These are phyloP conservation scores for Thomomys bottae DNA, from an alignment of 2,113 vertebrate genomes.

Conservation along the genomic window DNA sequence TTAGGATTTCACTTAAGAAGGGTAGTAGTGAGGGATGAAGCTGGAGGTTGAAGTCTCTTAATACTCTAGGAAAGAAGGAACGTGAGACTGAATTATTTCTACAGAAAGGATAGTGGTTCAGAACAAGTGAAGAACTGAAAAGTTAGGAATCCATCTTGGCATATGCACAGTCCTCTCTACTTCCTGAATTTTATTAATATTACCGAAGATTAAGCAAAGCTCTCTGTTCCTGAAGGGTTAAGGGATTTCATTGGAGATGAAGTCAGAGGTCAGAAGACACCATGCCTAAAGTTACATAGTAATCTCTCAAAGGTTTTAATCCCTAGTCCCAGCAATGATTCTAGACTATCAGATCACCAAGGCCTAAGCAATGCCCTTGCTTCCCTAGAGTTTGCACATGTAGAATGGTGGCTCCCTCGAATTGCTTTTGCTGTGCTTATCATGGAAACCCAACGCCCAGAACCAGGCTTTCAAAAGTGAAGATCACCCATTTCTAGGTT, in stretches of 20 bases:
- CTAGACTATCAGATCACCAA: neutral
- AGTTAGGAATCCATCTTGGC: neutral
- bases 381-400: neutral
- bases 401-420: neutral
- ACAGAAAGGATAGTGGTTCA: neutral
- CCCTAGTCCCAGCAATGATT: neutral
- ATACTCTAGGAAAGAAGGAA: neutral
- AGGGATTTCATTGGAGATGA: neutral
- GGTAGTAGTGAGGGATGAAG: neutral
- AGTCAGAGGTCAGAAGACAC: neutral
- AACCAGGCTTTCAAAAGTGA: neutral
- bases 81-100: neutral
- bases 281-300: neutral
- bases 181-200: neutral
- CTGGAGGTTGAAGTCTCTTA: neutral
- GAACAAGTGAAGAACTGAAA: neutral
- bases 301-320: no score
- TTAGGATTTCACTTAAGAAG: neutral
- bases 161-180: neutral
- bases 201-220: neutral
- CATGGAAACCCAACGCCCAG: neutral
- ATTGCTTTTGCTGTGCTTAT: neutral
- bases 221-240: neutral
- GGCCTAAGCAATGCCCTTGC: neutral
- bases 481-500: neutral